Evolutionary conservation across 2,888 invertebrate genomes (phyloP), one percentile per base, ranked within the genome.

Genomic region (Sympetrum striolatum): DNA sequence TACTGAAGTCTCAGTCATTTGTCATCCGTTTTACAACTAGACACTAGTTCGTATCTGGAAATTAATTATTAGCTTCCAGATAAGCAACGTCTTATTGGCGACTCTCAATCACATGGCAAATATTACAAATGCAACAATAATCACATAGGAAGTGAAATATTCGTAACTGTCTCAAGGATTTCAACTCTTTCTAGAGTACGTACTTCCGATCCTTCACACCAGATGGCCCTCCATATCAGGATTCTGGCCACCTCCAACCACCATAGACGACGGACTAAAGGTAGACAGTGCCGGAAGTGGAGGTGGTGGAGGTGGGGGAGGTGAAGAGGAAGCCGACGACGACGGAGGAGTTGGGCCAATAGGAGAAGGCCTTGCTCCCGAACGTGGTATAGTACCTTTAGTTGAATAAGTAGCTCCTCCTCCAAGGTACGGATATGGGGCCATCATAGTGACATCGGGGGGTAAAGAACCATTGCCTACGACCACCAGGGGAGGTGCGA

Each of bases 401-500:
- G 86, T 37, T 64, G 86, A 86, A 48, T 86, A 86, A 86, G 58
- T 64, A 37, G 58, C 58, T 60, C 86, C 86, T 60, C 60, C 60
- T 18, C 86, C 86, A 4, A 86, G 60, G 60, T 86, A 86, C 8
- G 86, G 86, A 48, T 86, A 86, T 10, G 86, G 86, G n/a, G 86
- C 86, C 86, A 86, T 86, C 86, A 86, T 86, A 37, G 86, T 86
- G 86, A 86, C 86, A 39, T 86, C 86, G 10, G 86, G 86, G 10
- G 86, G 86, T 86, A 86, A 60, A 12, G 86, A 86, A 22, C 86
- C 86, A 64, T 86, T 86, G n/a, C 86, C 86, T 60, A 86, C 86
- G 22, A 60, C 86, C 86, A 86, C 86, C 60, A 86, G 60, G 12
- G 86, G 86, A 60, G 86, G 37, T 31, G 86, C 86, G 15, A 86